A percentile compares a stretch with the other conserved stretches of the same genome.
Evolutionary conservation across 92 coral and sea anemone genomes (phyloP).

Genomic region (Porites evermanni): DNA sequence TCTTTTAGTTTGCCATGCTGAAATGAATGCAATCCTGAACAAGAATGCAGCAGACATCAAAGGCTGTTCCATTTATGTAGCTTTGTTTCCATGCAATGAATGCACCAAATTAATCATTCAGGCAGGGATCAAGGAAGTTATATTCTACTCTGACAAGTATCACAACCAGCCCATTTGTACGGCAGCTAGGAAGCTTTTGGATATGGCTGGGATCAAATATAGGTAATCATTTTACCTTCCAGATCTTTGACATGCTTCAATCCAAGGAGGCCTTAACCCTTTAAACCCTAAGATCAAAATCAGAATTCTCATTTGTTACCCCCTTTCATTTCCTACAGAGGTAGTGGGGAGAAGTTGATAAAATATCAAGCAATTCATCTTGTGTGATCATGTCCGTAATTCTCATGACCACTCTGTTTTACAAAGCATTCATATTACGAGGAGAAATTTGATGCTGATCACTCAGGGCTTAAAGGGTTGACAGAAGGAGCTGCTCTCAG

Average conservation of each 20-base stretch:
- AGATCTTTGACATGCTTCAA: background rate
- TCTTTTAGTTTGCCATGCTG: slow-evolving; percentile 95
- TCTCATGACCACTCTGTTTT: no score
- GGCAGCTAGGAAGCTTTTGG: slow-evolving; percentile 87
- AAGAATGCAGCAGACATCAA: slow-evolving; percentile 94
- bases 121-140: slow-evolving; percentile 87
- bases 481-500: no score
- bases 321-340: no score
- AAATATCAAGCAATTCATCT: no score
- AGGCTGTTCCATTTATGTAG: slow-evolving; percentile 90
- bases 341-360: no score
- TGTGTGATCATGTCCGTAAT: no score
- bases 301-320: no score
- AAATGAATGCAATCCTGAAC: slow-evolving; percentile 98
- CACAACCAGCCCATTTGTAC: slow-evolving; percentile 82
- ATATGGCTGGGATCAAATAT: slow-evolving; percentile 87
- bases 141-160: slow-evolving; percentile 93
- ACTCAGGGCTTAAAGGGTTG: no score
- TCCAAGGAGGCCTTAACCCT: no score
- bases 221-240: slow-evolving; percentile 45
- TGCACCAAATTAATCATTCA: slow-evolving; percentile 94
- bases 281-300: no score
- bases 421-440: no score
- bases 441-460: no score
- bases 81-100: slow-evolving; percentile 97